These are phyloP conservation scores for Aplocera efformata DNA, from an alignment of 2,888 invertebrate genomes.

Conservation along the genomic window DNA sequence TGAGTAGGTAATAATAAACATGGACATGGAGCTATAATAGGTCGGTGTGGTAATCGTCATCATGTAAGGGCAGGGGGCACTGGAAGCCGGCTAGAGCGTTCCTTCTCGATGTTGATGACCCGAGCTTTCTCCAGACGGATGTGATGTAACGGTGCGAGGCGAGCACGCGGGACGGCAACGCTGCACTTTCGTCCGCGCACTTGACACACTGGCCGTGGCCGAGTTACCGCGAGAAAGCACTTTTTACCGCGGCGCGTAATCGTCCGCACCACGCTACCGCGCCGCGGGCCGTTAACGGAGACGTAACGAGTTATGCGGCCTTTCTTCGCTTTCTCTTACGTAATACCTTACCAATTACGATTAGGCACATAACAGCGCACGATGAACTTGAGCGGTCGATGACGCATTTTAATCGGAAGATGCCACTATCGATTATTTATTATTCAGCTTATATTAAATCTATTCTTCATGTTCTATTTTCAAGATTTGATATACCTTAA, in stretches of 20 bases:
- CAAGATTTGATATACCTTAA: too few relatives aligned
- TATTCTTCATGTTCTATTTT: too few relatives aligned
- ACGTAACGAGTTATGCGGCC: constrained; percentile 68
- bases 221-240: constrained; percentile 77
- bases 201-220: constrained; percentile 81
- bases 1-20: constrained; percentile 7
- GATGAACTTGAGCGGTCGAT: constrained; percentile 66
- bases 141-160: constrained; percentile 65
- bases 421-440: constrained; percentile 25
- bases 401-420: constrained; percentile 40
- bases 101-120: constrained; percentile 57
- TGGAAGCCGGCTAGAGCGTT: neutral
- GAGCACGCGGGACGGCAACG: constrained; percentile 60
- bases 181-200: constrained; percentile 77
- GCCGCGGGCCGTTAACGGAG: constrained; percentile 48
- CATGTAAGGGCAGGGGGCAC: neutral
- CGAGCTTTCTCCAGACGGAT: constrained; percentile 72
- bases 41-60: neutral
- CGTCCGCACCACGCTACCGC: constrained; percentile 26
- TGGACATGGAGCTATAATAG: constrained; percentile 3
- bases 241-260: constrained; percentile 74
- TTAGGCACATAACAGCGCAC: constrained; percentile 64
- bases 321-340: constrained; percentile 78
- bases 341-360: constrained; percentile 66
- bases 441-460: constrained; percentile 4